phyloP scores from a whole-genome alignment of 2,113 vertebrate genomes.

The Podocnemis expansa region DNA sequence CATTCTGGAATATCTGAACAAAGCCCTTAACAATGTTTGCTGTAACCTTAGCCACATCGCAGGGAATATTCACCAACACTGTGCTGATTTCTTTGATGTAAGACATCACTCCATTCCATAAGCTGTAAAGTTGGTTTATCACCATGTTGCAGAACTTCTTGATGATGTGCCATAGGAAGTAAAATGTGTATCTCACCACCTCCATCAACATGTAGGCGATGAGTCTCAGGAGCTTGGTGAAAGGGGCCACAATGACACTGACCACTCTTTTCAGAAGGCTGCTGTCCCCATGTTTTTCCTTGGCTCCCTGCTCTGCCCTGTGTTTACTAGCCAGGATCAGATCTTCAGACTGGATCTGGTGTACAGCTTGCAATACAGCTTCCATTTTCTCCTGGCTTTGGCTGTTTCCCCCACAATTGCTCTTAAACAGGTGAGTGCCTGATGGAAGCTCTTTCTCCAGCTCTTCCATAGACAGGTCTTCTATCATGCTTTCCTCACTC shows the following conservation, averaged over 20 bases:
- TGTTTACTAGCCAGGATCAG: background rate
- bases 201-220: constrained; percentile 61
- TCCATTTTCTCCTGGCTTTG: constrained; percentile 69
- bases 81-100: constrained; percentile 71
- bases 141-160: constrained; percentile 48
- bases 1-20: constrained; percentile 71
- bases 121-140: constrained; percentile 49
- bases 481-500: constrained; percentile 39
- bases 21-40: constrained; percentile 72
- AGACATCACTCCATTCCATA: constrained; percentile 61
- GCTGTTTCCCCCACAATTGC: constrained; percentile 65
- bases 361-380: constrained; percentile 61
- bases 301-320: background rate
- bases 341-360: constrained; percentile 69
- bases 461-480: constrained; percentile 68
- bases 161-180: constrained; percentile 67
- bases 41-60: constrained; percentile 70
- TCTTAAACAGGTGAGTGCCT: constrained; percentile 71
- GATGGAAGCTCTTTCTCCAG: constrained; percentile 75
- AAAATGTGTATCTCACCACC: constrained; percentile 63
- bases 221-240: constrained; percentile 74
- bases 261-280: constrained; percentile 55
- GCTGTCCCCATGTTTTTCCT: background rate
- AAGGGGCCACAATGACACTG: constrained; percentile 63
- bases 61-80: constrained; percentile 78